Evolutionary conservation across 2,888 invertebrate species (phyloP), one percentile per base, ranked within the genome.

Genomic region (Neoaliturus tenellus): DNA sequence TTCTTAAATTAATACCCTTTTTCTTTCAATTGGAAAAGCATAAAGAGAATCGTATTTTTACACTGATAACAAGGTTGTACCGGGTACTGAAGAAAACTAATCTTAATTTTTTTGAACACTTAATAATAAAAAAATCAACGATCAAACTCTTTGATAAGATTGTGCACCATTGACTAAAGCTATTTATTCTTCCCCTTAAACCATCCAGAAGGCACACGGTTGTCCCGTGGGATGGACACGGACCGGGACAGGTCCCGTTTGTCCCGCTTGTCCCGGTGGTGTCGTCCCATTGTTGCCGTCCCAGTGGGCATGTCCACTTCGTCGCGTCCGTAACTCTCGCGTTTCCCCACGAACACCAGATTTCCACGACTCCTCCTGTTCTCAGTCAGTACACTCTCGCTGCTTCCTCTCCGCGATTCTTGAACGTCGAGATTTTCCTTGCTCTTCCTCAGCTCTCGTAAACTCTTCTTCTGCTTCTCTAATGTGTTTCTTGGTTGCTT

Each of bases 131-230:
- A 80, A 78, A 83, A 78, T 80, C 83, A 69, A 51, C 58, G n/a
- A 48, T 83, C 58, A 69, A 69, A 78, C 83, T 69, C 41, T 41
- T 69, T 48, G 67, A 78, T 12, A 28, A 1, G 62, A 2, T 28
- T 4, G 51, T 10, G 2, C 20, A 51, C 20, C 51, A 17, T 44
- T 39, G 39, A n/a, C 12, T 12, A 39, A 17, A 12, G 2, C 62
- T 62, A 62, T 88, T 92, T 94, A 20, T 62, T 41, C 88, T 91
- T 91, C 0, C 92, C 91, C 89, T 94, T 94, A 88, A 95, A 95
- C 95, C 95, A 95, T 82, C 95, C 95, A 48, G 95, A 94, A 85
- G 94, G 93, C 89, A 95, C 94, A 88, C 93, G 93, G 75, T 93
- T 93, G 88, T 95, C 94, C 88, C 94, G 93, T 73, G 95, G 95